Percentiles rank a stretch among this genome's conserved stretches.
Evolutionary conservation across 2,797 vertebrate genomes (phyloP).

Genomic region (Notamacropus eugenii): DNA sequence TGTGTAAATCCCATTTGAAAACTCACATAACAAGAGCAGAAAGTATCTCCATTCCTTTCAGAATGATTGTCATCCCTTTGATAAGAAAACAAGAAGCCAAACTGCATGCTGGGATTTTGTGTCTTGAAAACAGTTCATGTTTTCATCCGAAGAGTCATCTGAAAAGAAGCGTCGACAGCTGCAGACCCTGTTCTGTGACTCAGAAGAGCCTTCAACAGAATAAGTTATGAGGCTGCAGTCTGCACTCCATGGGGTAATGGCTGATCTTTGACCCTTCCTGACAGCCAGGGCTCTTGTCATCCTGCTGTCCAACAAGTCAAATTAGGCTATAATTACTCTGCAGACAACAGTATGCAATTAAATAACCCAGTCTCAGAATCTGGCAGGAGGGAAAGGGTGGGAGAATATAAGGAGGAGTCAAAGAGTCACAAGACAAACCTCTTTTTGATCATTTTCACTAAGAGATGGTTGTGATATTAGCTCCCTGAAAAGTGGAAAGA

Average conservation of each 20-base stretch:
- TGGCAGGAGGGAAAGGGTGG: constrained; percentile 62
- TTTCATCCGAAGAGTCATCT: constrained; percentile 68
- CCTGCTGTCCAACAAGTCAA: constrained; percentile 81
- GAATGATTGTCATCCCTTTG: not conserved
- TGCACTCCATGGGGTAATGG: constrained; percentile 71
- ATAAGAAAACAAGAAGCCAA: constrained; percentile 56
- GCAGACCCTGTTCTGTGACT: constrained; percentile 55
- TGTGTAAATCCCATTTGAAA: not conserved
- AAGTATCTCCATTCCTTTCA: constrained; percentile 19
- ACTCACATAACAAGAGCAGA: constrained; percentile 18
- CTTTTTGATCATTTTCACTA: constrained; percentile 78
- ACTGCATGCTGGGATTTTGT: constrained; percentile 17
- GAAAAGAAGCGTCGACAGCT: constrained; percentile 73
- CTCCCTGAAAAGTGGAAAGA: constrained; percentile 41
- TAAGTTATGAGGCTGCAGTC: constrained; percentile 73
- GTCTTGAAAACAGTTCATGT: constrained; percentile 62
- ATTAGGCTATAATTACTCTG: constrained; percentile 82
- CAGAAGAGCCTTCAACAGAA: constrained; percentile 73
- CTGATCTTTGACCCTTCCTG: constrained; percentile 84
- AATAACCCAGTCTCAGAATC: constrained; percentile 70
- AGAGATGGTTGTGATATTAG: constrained; percentile 44
- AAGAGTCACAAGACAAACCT: constrained; percentile 83
- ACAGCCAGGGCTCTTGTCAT: constrained; percentile 82
- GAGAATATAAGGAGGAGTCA: constrained; percentile 80
- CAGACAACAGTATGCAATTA: constrained; percentile 82